Percentiles rank a stretch among this genome's conserved stretches.
phyloP scores from a whole-genome alignment of 2,888 invertebrate genomes.

The Rhimphoctona megacephalus region DNA sequence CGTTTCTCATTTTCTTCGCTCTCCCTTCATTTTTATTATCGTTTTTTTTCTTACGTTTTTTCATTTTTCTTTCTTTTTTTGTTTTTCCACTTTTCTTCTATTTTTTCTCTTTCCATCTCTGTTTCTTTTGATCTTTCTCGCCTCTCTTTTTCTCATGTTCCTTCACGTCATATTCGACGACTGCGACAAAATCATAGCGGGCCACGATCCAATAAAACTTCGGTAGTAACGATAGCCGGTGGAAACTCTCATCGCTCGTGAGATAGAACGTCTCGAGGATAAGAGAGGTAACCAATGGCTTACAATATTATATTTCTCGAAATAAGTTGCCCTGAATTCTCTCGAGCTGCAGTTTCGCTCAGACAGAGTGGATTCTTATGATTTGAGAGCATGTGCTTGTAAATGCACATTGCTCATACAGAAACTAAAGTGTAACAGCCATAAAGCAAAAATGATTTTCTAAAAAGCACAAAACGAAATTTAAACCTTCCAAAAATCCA shows the following conservation, averaged over 20 bases:
- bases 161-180: constrained; percentile 34
- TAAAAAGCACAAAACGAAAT: not conserved
- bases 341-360: constrained; percentile 17
- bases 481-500: too few relatives aligned
- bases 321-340: constrained; percentile 18
- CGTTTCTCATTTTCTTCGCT: not conserved
- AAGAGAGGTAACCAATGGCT: constrained; percentile 24
- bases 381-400: constrained; percentile 19
- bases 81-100: not conserved
- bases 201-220: constrained; percentile 31
- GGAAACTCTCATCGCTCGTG: constrained; percentile 37
- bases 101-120: not conserved
- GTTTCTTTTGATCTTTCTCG: not conserved
- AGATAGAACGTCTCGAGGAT: constrained; percentile 52
- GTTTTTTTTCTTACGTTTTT: not conserved
- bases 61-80: not conserved
- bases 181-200: constrained; percentile 41
- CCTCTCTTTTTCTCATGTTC: not conserved
- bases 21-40: not conserved
- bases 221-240: constrained; percentile 30
- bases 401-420: not conserved
- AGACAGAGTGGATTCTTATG: constrained; percentile 42
- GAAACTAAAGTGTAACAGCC: not conserved
- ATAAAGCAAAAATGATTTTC: not conserved
- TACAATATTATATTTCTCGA: constrained; percentile 38